Conservation (phyloP, 1,140 invertebrate genomes). For the Aphaenogaster ashmeadi region DNA sequence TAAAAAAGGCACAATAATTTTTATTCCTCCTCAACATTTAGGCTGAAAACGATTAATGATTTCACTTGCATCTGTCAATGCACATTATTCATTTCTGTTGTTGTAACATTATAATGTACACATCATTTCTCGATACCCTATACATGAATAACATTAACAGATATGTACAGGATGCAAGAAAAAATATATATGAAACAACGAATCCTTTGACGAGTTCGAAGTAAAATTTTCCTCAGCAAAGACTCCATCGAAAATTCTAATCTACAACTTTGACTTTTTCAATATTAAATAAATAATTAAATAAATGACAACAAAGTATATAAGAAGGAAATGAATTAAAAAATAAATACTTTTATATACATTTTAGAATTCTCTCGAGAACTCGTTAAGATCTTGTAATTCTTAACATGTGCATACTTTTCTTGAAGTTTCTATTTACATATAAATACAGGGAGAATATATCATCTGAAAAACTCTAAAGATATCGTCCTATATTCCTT, state of each 20-base stretch:
- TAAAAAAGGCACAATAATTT: slow-evolving; percentile 28
- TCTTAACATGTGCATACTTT: background rate
- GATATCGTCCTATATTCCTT: background rate
- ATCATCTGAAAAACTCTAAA: background rate
- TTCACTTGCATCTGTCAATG: slow-evolving; percentile 28
- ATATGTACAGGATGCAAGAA: slow-evolving; percentile 18
- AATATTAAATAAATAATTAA: slow-evolving; percentile 25
- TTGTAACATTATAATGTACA: background rate
- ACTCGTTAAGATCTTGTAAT: background rate
- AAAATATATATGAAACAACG: background rate
- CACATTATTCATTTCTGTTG: slow-evolving; percentile 43
- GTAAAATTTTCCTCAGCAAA: background rate
- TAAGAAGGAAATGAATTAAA: background rate
- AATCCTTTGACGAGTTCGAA: background rate
- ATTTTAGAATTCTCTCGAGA: background rate
- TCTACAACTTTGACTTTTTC: background rate
- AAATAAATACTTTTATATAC: background rate
- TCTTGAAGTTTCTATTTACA: background rate
- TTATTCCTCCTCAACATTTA: slow-evolving; percentile 24
- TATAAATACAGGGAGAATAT: background rate
- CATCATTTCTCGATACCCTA: background rate
- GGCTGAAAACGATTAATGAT: slow-evolving; percentile 48
- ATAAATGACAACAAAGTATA: background rate
- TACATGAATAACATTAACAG: slow-evolving; percentile 38
- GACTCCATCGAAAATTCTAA: background rate